phyloP scores from a whole-genome alignment of 2,888 invertebrate genomes.

The Nymphalis c-album region DNA sequence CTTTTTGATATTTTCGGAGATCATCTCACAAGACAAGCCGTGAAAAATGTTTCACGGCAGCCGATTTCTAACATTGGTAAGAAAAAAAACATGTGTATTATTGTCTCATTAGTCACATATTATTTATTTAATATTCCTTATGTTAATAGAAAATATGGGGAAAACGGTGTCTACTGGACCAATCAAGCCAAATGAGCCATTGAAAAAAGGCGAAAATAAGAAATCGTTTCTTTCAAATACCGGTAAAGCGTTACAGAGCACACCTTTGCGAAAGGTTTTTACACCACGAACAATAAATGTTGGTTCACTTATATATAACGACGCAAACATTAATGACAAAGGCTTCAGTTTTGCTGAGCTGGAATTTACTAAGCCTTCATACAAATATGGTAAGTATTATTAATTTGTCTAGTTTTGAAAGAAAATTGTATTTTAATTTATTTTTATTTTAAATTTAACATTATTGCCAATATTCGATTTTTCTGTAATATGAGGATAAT shows the following conservation, averaged over 20 bases:
- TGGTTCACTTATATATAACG: constrained; percentile 64
- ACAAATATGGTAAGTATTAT: constrained; percentile 54
- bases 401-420: neutral
- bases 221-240: constrained; percentile 69
- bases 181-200: constrained; percentile 64
- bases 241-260: constrained; percentile 65
- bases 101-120: too few species aligned
- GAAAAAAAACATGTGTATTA: constrained; percentile 20
- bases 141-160: constrained; percentile 66
- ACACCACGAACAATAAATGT: constrained; percentile 64
- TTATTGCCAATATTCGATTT: too few species aligned
- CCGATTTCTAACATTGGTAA: constrained; percentile 68
- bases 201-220: constrained; percentile 63
- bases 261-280: constrained; percentile 61
- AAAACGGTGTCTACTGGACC: constrained; percentile 61
- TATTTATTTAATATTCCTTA: neutral
- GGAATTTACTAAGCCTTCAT: constrained; percentile 63
- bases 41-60: constrained; percentile 67
- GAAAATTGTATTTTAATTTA: neutral
- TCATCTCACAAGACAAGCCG: constrained; percentile 54
- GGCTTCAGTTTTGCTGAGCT: constrained; percentile 55
- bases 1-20: constrained; percentile 71
- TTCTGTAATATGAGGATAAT: too few species aligned
- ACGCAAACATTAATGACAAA: constrained; percentile 46
- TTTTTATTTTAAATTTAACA: neutral